These are phyloP conservation scores for Anguilla marmorata DNA, from an alignment of 2,797 vertebrate species.

Conservation along the genomic window DNA sequence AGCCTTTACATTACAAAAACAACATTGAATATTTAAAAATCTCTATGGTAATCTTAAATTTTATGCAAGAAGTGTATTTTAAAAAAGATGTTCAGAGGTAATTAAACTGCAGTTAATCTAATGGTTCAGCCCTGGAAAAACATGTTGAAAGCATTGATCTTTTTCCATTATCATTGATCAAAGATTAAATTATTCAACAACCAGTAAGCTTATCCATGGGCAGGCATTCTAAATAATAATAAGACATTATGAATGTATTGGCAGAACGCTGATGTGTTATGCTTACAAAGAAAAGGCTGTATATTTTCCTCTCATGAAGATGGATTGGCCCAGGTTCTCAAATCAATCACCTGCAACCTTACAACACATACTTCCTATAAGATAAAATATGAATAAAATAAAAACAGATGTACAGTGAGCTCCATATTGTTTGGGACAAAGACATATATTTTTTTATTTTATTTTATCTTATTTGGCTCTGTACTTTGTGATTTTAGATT, in stretches of 20 bases:
- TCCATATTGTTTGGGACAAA: not conserved
- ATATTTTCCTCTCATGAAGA: not conserved
- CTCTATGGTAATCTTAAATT: not conserved
- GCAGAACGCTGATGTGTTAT: not conserved
- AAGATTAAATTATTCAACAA: not conserved
- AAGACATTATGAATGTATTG: not conserved
- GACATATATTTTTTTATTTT: too few species aligned
- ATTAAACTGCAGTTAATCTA: not conserved
- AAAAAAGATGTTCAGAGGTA: not conserved
- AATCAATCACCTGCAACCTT: not conserved
- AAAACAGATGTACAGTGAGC: not conserved
- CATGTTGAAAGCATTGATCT: not conserved
- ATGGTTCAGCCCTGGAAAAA: not conserved
- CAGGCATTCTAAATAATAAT: not conserved
- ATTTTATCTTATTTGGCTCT: too few species aligned
- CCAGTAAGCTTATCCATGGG: not conserved
- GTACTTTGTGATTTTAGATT: too few species aligned
- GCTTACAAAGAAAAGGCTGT: not conserved
- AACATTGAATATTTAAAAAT: not conserved
- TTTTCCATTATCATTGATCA: conserved; percentile 10
- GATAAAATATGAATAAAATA: not conserved
- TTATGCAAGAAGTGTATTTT: not conserved
- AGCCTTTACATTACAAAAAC: not conserved
- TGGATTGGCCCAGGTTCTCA: not conserved
- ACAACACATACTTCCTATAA: not conserved